These are phyloP conservation scores for Cyprinodon diabolis DNA, from an alignment of 2,797 vertebrate genomes.

Conservation along the genomic window DNA sequence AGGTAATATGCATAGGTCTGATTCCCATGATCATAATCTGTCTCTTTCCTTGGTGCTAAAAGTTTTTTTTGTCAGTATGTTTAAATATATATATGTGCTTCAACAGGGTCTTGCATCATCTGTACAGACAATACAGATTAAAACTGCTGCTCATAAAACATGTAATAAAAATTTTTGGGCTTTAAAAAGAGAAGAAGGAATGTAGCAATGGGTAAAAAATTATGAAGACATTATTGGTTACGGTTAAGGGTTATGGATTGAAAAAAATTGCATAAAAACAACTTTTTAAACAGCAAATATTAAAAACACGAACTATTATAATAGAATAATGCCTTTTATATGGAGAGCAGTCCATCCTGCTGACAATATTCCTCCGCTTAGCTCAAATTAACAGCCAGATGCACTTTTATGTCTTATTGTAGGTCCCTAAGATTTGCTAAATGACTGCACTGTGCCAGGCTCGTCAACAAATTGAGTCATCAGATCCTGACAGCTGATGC, in stretches of 20 bases:
- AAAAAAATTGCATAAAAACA: conserved; percentile 1
- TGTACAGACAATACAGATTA: not conserved
- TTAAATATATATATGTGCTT: not conserved
- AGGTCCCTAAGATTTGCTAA: conserved; percentile 69
- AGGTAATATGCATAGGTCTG: not conserved
- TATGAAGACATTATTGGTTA: not conserved
- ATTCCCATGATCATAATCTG: not conserved
- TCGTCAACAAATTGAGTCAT: conserved; percentile 74
- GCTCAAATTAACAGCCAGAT: conserved; percentile 64
- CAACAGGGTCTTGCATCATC: not conserved
- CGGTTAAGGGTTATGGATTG: not conserved
- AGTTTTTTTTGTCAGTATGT: not conserved
- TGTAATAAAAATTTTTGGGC: not conserved
- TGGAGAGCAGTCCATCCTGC: conserved; percentile 10
- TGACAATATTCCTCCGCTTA: conserved; percentile 24
- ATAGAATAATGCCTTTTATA: not conserved
- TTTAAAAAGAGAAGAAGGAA: not conserved
- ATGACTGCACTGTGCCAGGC: conserved; percentile 68
- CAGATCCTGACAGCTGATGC: conserved; percentile 69
- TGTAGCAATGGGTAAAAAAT: not conserved
- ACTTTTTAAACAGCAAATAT: not conserved
- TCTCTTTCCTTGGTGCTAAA: not conserved
- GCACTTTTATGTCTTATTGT: conserved; percentile 67
- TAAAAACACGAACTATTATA: not conserved
- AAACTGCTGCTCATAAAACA: not conserved